phyloP scores from a whole-genome alignment of 2,113 vertebrate genomes.

The Tetraodon nigroviridis region DNA sequence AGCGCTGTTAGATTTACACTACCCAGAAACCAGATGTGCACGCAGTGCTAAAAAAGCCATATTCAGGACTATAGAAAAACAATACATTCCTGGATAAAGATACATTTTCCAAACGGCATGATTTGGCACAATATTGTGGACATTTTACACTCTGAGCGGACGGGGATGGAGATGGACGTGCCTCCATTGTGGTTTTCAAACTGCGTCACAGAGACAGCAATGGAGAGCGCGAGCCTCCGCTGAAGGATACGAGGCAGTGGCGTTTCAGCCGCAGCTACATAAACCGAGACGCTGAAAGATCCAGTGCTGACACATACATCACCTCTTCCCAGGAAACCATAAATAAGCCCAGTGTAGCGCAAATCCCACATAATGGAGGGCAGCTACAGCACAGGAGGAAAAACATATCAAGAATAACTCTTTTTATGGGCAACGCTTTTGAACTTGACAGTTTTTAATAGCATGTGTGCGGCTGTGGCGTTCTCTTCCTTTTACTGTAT shows the following conservation, averaged over 20 bases:
- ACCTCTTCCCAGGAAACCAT: slow-evolving; percentile 36
- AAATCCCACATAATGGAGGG: slow-evolving; percentile 16
- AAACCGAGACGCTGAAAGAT: slow-evolving; percentile 53
- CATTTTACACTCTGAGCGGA: slow-evolving; percentile 53
- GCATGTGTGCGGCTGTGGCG: too few species aligned
- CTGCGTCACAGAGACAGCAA: slow-evolving; percentile 43
- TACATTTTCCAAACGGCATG: slow-evolving; percentile 55
- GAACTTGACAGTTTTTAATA: too few species aligned
- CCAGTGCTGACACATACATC: slow-evolving; percentile 54
- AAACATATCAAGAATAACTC: slow-evolving; percentile 32
- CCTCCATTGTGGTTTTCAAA: slow-evolving; percentile 55
- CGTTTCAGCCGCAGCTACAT: slow-evolving; percentile 51
- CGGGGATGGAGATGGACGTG: slow-evolving; percentile 52
- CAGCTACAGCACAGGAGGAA: slow-evolving; percentile 15
- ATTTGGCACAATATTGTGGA: slow-evolving; percentile 60
- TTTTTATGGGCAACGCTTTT: too few species aligned
- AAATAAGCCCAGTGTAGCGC: slow-evolving; percentile 29
- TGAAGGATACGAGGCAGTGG: slow-evolving; percentile 40
- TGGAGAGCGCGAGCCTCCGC: slow-evolving; percentile 43
- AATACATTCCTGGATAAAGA: slow-evolving; percentile 65
- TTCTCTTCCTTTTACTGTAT: too few species aligned
- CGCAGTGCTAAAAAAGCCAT: slow-evolving; percentile 53
- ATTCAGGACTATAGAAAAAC: slow-evolving; percentile 62
- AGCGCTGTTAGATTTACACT: slow-evolving; percentile 62
- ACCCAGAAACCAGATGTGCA: slow-evolving; percentile 71